Evolutionary conservation across 2,797 vertebrate species (phyloP), one percentile per base, ranked within the genome.

Genomic region (Anguilla megastoma): DNA sequence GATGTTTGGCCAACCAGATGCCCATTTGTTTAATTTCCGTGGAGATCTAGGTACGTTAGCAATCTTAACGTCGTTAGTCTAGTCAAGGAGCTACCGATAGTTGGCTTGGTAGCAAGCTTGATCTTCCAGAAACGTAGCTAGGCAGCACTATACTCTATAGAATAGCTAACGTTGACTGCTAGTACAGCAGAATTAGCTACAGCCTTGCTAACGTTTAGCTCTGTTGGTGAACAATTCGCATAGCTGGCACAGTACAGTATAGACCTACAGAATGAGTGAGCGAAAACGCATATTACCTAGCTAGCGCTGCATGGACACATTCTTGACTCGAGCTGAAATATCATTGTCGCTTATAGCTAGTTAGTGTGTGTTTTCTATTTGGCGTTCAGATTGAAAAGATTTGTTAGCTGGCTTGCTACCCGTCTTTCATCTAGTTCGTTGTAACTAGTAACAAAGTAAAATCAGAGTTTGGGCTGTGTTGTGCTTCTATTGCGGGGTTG

Each of bases 11-110:
- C 41, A 82, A 4, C 24, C n/a, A 66, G 56, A 18, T 60, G 90
- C 86, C 90, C 90, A 91, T 94, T 94, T 95, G 94, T 95, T 95
- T 93, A 94, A 92, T 95, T 93, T 94, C 85, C 60, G 48, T 83
- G 80, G 24, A 54, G 21, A 52, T 83, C 24, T 16, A 56, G 45
- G 4, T 84, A 66, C 45, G 52, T 24, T 3, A 48, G 1, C 41
- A 6, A 84, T 27, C 3, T 8, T 33, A 56, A 8, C 14, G 69
- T 33, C 36, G 36, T 41, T 41, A 41, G 36, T 41, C 36, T 79
- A 18, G 36, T 16, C 4, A 41, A 21, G 3, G 6, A 82, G 18
- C 79, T 10, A 48, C 16, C 92, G 92, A 91, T 63, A 88, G 50
- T 85, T 87, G 83, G 50, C 48, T 87, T 24, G 63, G 84, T 86